phyloP scores from a whole-genome alignment of 1,140 invertebrate species.

The Lucilia cuprina region DNA sequence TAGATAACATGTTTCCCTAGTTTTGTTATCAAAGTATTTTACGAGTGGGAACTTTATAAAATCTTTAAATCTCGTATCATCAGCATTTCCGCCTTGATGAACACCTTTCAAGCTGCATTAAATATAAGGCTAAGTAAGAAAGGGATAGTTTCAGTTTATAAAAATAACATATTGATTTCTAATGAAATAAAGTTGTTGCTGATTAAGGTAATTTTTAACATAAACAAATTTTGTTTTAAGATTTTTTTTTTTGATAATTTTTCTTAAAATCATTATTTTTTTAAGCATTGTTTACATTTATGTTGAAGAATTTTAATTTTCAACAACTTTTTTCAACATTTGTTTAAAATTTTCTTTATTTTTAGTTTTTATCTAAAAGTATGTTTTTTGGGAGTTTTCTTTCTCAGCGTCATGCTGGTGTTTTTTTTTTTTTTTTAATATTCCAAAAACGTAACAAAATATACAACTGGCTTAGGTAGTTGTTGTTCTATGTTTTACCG shows the following conservation, averaged over 20 bases:
- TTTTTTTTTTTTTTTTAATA: background rate
- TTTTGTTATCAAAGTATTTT: background rate
- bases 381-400: background rate
- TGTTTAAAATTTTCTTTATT: background rate
- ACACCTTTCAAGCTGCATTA: background rate
- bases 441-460: background rate
- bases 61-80: background rate
- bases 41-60: background rate
- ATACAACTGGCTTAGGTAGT: background rate
- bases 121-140: background rate
- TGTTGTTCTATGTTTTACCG: background rate
- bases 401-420: background rate
- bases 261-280: background rate
- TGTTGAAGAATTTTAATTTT: slow-evolving; percentile 18
- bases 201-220: background rate
- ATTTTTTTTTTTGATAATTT: background rate
- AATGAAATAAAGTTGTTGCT: background rate
- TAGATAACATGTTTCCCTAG: background rate
- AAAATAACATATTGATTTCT: background rate
- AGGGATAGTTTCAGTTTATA: background rate
- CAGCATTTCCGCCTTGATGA: slow-evolving; percentile 23
- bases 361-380: background rate
- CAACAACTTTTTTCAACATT: background rate
- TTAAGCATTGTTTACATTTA: background rate
- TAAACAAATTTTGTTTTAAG: background rate